These are phyloP conservation scores for Leptura quadrifasciata DNA, from an alignment of 2,888 invertebrate species.

Conservation along the genomic window DNA sequence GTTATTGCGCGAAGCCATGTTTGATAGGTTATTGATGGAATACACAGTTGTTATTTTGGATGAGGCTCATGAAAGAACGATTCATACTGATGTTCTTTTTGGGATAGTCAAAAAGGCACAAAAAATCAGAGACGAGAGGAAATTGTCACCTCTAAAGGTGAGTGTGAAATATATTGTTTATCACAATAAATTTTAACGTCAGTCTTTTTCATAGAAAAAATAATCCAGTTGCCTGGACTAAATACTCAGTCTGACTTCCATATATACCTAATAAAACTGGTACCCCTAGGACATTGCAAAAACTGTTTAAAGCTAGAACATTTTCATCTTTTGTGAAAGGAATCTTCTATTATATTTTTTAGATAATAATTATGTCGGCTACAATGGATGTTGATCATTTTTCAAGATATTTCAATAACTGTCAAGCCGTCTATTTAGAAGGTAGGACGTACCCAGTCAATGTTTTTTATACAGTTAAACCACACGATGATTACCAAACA, in stretches of 20 bases:
- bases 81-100: constrained; percentile 95
- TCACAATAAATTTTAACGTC: not conserved
- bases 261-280: not conserved
- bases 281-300: constrained; percentile 2
- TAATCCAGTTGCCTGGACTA: constrained; percentile 4
- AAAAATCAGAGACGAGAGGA: constrained; percentile 79
- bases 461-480: constrained; percentile 82
- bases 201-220: constrained; percentile 6
- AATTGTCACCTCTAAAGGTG: constrained; percentile 81
- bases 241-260: not conserved
- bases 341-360: constrained; percentile 58
- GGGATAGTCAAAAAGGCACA: constrained; percentile 94
- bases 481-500: constrained; percentile 89
- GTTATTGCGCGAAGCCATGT: constrained; percentile 92
- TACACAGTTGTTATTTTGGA: constrained; percentile 92
- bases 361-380: constrained; percentile 94
- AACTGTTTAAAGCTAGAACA: not conserved
- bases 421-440: constrained; percentile 91
- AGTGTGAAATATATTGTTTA: constrained; percentile 39
- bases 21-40: constrained; percentile 82
- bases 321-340: constrained; percentile 21
- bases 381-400: constrained; percentile 98
- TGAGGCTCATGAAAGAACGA: constrained; percentile 96
- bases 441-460: constrained; percentile 91
- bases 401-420: constrained; percentile 90